Percentiles rank a stretch among this genome's conserved stretches.
Evolutionary conservation across 2,113 vertebrate genomes (phyloP).

Genomic region (Hippocampus barbouri): DNA sequence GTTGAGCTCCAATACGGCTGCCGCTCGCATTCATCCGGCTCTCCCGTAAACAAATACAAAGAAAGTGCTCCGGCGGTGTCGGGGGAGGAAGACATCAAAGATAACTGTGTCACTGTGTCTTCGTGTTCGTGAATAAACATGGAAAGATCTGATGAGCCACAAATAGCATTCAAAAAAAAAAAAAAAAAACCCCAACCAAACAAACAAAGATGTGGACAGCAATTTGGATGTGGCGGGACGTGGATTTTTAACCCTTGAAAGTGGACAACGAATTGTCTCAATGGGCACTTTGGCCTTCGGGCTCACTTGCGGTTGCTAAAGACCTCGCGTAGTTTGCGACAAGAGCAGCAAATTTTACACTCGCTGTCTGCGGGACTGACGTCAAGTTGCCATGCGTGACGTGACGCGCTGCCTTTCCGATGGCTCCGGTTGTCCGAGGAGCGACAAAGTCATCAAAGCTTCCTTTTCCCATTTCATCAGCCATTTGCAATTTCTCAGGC

Average conservation of each 20-base stretch:
- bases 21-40: slow-evolving; percentile 60
- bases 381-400: background rate
- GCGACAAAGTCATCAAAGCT: too few relatives aligned
- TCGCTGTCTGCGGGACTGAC: background rate
- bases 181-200: too few relatives aligned
- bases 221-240: background rate
- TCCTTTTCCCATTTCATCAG: too few relatives aligned
- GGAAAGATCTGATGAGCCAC: slow-evolving; percentile 18
- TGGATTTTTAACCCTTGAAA: background rate
- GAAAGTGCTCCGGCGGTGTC: slow-evolving; percentile 37
- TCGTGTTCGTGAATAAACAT: slow-evolving; percentile 11
- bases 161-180: background rate
- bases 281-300: background rate
- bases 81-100: slow-evolving; percentile 50
- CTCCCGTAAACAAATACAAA: slow-evolving; percentile 53
- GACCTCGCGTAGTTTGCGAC: too few relatives aligned
- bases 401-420: too few relatives aligned
- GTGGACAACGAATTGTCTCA: background rate
- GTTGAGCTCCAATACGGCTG: slow-evolving; percentile 58
- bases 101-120: slow-evolving; percentile 15
- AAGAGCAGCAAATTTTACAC: background rate
- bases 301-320: too few relatives aligned
- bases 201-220: background rate
- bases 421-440: too few relatives aligned
- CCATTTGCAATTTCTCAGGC: background rate